Evolutionary conservation across 1,140 invertebrate species (phyloP), one percentile per base, ranked within the genome.

Genomic region (Microplitis demolitor): DNA sequence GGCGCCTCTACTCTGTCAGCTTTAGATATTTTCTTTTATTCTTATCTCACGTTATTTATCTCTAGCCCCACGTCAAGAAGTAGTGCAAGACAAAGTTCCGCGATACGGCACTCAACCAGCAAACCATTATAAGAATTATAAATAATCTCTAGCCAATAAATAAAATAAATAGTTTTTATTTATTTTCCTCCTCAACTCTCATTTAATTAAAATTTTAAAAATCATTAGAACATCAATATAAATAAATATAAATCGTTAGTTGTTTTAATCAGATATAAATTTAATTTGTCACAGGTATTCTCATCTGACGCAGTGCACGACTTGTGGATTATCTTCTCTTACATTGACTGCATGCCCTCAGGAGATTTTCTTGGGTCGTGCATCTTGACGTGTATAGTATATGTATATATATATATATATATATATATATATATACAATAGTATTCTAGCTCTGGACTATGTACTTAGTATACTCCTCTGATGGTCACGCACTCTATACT

Each of bases 21-120:
- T 45, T 56, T 45, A 69, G 72, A 70, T 69, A 71, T 53, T 69
- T 54, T 35, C n/a, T 63, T 14, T 16, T 13, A 45, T 58, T 45
- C 39, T 50, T 70, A 73, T 74, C 73, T 70, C 35, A 33, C 53
- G 51, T 69, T 77, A 77, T 76, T 76, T 74, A 76, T 77, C 72
- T 74, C 31, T 35, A 16, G n/a, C 71, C 69, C 24, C 24, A 24
- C 24, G 39, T 74, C 69, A 66, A 24, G 61, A 74, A 76, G 58
- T 72, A 39, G 60, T 62, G 60, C 60, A 37, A 60, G 66, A 76
- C 60, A 61, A 72, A 77, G 50, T 69, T 62, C 60, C 31, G 16
- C 24, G 71, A 69, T 69, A 60, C 54, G 51, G 45, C 35, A 50
- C 24, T 45, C 71, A 50, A 67, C 67, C 73, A 14, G 24, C 24